These are phyloP conservation scores for Merops nubicus DNA, from an alignment of 2,113 vertebrate genomes.

Conservation along the genomic window DNA sequence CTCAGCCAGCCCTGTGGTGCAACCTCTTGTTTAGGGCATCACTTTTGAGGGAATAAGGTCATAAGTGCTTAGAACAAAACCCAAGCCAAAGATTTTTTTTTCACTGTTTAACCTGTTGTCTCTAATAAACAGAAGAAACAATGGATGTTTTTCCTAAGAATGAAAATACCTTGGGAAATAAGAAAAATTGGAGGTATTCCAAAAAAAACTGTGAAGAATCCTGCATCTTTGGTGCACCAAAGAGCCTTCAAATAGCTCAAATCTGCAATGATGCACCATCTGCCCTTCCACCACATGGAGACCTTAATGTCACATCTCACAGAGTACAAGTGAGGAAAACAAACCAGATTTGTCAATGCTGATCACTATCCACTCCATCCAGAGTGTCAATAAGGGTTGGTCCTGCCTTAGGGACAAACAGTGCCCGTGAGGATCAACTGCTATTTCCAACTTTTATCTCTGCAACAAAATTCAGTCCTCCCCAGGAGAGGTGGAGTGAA, in stretches of 20 bases:
- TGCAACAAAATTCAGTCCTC: background rate
- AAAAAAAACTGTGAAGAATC: background rate
- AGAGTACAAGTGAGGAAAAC: background rate
- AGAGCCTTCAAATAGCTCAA: background rate
- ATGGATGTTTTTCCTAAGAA: background rate
- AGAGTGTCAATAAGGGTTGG: accelerated
- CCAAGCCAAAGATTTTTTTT: background rate
- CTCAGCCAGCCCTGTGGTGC: background rate
- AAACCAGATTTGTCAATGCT: background rate
- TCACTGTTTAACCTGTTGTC: background rate
- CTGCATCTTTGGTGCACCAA: background rate
- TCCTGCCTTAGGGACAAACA: background rate
- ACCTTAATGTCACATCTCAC: background rate
- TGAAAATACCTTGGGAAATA: background rate
- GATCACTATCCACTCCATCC: background rate
- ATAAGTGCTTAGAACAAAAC: background rate
- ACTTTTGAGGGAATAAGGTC: background rate
- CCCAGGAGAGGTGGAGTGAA: background rate
- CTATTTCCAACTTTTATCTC: background rate
- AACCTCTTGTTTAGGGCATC: background rate
- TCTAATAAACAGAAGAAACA: background rate
- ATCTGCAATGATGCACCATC: background rate
- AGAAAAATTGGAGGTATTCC: background rate
- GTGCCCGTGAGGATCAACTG: background rate
- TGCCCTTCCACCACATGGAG: background rate